Evolutionary conservation across 2,888 invertebrate species (phyloP).

Genomic region (Drosophila aldrichi): DNA sequence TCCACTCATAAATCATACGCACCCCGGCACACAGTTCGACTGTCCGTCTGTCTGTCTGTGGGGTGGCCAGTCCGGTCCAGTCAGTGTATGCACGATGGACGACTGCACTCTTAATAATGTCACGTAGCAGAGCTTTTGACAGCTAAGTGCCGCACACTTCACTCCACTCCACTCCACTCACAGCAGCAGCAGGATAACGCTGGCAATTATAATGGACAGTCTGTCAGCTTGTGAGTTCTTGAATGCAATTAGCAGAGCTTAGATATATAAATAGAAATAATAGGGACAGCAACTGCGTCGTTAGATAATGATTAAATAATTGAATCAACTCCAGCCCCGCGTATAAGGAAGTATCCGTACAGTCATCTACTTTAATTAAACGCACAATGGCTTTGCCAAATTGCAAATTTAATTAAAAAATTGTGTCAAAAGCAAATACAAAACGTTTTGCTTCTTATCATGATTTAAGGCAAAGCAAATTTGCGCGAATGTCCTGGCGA

Average conservation of each 20-base stretch:
- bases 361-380: neutral
- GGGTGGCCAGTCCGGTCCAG: conserved; percentile 13
- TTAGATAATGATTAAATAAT: conserved; percentile 1
- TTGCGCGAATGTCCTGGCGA: conserved; percentile 53
- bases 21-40: conserved; percentile 26
- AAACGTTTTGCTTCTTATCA: conserved; percentile 48
- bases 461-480: conserved; percentile 47
- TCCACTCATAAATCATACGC: conserved; percentile 73
- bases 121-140: conserved; percentile 75
- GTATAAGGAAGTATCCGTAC: neutral
- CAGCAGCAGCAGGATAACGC: conserved; percentile 32
- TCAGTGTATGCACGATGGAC: conserved; percentile 43
- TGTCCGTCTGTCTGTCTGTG: neutral
- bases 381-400: neutral
- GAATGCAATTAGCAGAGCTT: conserved; percentile 37
- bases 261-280: conserved; percentile 3
- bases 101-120: conserved; percentile 76
- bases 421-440: conserved; percentile 55
- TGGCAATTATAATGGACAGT: conserved; percentile 47
- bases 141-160: conserved; percentile 64
- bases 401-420: conserved; percentile 46
- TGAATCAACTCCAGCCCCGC: conserved; percentile 1
- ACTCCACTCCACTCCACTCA: conserved; percentile 43
- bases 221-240: conserved; percentile 14
- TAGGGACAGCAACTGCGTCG: neutral